phyloP scores from a whole-genome alignment of 2,113 vertebrate species.

The Triplophysa rosa region DNA sequence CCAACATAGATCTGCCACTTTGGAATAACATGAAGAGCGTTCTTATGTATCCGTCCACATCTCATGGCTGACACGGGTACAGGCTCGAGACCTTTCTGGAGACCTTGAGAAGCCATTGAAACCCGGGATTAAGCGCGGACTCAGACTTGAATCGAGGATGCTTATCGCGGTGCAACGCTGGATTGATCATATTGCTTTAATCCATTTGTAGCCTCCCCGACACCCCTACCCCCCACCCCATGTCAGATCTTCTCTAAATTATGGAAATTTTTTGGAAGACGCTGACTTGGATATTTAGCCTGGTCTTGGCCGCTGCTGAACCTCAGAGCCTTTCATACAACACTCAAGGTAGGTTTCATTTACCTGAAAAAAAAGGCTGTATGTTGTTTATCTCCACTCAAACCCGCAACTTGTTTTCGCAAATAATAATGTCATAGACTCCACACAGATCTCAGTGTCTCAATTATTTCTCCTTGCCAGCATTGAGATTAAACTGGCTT shows the following conservation, averaged over 20 bases:
- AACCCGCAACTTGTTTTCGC: background rate
- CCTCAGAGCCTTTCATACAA: slow-evolving; percentile 88
- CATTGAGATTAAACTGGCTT: background rate
- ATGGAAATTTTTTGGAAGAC: slow-evolving; percentile 99
- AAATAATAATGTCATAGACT: background rate
- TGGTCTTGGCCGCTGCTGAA: slow-evolving; percentile 92
- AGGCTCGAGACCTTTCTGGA: slow-evolving; percentile 74
- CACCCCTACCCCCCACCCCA: slow-evolving; percentile 69
- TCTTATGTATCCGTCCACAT: slow-evolving; percentile 70
- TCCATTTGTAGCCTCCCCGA: slow-evolving; percentile 79
- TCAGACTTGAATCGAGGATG: slow-evolving; percentile 59
- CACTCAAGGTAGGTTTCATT: slow-evolving; percentile 89
- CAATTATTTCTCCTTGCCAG: background rate
- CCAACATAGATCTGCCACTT: slow-evolving; percentile 74
- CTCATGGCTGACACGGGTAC: slow-evolving; percentile 82
- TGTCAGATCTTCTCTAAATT: slow-evolving; percentile 85
- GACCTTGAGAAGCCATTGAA: slow-evolving; percentile 71
- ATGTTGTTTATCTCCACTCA: no score
- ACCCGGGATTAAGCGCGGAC: slow-evolving; percentile 60
- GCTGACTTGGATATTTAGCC: slow-evolving; percentile 96
- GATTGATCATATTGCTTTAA: slow-evolving; percentile 79
- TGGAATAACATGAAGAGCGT: slow-evolving; percentile 76
- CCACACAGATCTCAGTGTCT: background rate
- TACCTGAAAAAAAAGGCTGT: no score
- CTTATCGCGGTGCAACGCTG: slow-evolving; percentile 80